These are phyloP conservation scores for Monochamus alternatus DNA, from an alignment of 2,888 invertebrate genomes.

Conservation along the genomic window DNA sequence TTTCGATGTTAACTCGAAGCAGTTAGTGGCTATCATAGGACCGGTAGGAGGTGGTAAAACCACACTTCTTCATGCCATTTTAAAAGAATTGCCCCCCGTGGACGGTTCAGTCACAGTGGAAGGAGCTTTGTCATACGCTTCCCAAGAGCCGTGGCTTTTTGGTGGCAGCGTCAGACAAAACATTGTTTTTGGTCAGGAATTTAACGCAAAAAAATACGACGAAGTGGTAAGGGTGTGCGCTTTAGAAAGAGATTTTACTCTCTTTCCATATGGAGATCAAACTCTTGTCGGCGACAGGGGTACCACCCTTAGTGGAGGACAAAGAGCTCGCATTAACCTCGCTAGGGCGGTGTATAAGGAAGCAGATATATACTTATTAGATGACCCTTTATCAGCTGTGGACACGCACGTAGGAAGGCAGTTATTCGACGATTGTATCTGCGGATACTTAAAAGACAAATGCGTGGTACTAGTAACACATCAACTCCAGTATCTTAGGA, in stretches of 20 bases:
- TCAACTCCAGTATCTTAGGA: constrained; percentile 78
- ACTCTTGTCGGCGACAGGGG: constrained; percentile 86
- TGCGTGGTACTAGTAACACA: constrained; percentile 84
- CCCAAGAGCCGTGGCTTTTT: constrained; percentile 90
- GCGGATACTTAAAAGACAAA: constrained; percentile 76
- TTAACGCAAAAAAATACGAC: constrained; percentile 78
- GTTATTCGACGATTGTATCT: constrained; percentile 86
- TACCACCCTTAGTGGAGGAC: constrained; percentile 83
- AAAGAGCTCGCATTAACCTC: constrained; percentile 89
- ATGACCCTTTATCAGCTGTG: constrained; percentile 92
- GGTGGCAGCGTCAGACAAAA: constrained; percentile 91
- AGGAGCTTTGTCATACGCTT: constrained; percentile 83
- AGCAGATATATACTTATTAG: constrained; percentile 88
- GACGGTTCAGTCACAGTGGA: constrained; percentile 56
- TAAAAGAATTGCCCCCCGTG: constrained; percentile 80
- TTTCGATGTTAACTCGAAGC: constrained; percentile 74
- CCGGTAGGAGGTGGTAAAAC: constrained; percentile 78
- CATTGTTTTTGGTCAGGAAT: constrained; percentile 87
- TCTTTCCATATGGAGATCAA: constrained; percentile 84
- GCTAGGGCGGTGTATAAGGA: constrained; percentile 89
- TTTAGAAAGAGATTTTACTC: constrained; percentile 79
- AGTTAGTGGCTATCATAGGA: constrained; percentile 73
- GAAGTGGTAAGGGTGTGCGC: constrained; percentile 81
- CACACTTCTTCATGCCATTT: constrained; percentile 71
- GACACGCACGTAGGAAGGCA: constrained; percentile 91